Evolutionary conservation across 2,113 vertebrate genomes (phyloP), one percentile per base, ranked within the genome.

Genomic region (Aldabrachelys gigantea): DNA sequence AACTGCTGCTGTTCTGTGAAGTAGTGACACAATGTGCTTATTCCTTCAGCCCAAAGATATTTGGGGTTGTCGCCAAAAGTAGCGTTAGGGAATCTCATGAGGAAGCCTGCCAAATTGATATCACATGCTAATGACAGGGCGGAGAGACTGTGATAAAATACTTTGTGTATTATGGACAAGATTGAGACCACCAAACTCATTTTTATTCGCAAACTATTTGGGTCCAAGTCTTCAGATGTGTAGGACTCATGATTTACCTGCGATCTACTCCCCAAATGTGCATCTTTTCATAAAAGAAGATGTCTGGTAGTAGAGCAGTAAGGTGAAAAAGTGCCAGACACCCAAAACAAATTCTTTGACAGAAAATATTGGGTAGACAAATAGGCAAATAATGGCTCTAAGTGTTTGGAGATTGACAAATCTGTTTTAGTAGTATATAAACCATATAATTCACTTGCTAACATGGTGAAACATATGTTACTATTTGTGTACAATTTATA

Each of bases 341-440:
- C 44, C 72, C 44, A 17, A 83, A 10, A 80, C 47, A 87, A 13
- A 25, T 49, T 84, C 62, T 90, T 11, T 90, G 79, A 88, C 65
- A 79, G 59, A 80, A 92, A 89, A 11, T 6, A 92, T 44, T 82
- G 9, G 2, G 29, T 24, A 12, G 62, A 13, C 41, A 35, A 75
- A 38, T 9, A 29, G 22, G 0, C 0, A 0, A 91, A 25, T 87
- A 44, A 62, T 38, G 31, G 4, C 53, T 54, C 1, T 47, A 52
- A 82, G 29, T 49, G 4, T 0, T 52, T 38, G 65, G 84, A 87
- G 22, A 35, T 27, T 2, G 3, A 65, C 35, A 54, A 62, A 1
- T 83, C 29, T 89, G 38, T 80, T 92, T 90, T 53, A 19, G 8
- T 7, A 17, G 54, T 22, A 54, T 44, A 31, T 44, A 29, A 85